A percentile compares a stretch with the other conserved stretches of the same genome.
Evolutionary conservation across 2,113 vertebrate species (phyloP).

Genomic region (Nipponia nippon): DNA sequence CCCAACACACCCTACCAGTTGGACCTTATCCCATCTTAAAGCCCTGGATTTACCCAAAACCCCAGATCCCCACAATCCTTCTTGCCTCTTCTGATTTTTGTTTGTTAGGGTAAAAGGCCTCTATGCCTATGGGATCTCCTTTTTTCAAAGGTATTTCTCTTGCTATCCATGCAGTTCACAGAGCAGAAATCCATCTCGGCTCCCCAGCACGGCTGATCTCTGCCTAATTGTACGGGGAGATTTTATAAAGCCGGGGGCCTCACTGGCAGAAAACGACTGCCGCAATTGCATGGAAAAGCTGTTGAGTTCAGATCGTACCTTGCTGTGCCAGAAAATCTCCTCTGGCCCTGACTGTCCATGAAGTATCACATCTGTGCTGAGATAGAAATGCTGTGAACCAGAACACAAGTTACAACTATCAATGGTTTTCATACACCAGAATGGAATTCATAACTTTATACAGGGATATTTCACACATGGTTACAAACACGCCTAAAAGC

Average conservation of each 20-base stretch:
- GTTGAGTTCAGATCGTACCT: background rate
- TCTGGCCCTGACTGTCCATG: background rate
- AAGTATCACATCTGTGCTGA: background rate
- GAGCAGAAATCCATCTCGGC: background rate
- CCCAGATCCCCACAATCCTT: background rate
- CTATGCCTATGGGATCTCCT: background rate
- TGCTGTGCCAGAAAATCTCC: background rate
- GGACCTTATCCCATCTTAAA: background rate
- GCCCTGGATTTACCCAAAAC: background rate
- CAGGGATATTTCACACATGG: background rate
- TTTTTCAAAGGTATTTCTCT: background rate
- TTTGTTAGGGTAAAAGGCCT: background rate
- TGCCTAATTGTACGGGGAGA: background rate
- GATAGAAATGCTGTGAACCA: background rate
- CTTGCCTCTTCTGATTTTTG: background rate
- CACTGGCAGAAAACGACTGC: background rate
- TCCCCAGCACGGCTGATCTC: background rate
- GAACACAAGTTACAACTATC: background rate
- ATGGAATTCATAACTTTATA: background rate
- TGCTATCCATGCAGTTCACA: background rate
- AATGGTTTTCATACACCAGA: background rate
- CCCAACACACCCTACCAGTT: background rate
- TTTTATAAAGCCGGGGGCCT: background rate
- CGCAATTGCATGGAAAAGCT: background rate
- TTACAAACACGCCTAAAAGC: background rate